Conservation (phyloP, 2,797 vertebrate species). For the Acanthornis magna region DNA sequence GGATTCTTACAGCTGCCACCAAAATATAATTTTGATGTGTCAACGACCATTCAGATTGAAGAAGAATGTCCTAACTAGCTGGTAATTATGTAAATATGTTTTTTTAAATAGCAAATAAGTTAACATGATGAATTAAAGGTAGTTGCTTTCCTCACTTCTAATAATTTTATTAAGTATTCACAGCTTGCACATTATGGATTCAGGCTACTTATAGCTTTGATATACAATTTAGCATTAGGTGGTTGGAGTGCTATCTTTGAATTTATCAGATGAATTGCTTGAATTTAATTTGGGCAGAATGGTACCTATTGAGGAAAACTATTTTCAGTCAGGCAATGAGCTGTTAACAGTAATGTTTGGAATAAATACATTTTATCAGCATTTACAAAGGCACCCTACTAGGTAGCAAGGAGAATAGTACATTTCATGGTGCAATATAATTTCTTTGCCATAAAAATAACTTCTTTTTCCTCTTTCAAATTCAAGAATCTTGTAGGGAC, state of each 20-base stretch:
- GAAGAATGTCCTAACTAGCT: neutral
- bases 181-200: neutral
- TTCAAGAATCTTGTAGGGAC: neutral
- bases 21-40: neutral
- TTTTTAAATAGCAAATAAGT: neutral
- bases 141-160: neutral
- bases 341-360: neutral
- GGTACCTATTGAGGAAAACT: neutral
- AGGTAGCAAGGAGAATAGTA: neutral
- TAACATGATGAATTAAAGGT: neutral
- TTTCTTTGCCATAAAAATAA: neutral
- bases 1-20: neutral
- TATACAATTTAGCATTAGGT: neutral
- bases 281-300: neutral
- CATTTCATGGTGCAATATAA: neutral
- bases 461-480: neutral
- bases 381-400: constrained; percentile 15
- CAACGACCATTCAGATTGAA: neutral
- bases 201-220: neutral
- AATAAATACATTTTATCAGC: constrained; percentile 52
- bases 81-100: neutral
- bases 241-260: neutral
- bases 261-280: neutral
- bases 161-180: neutral
- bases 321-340: constrained; percentile 3